phyloP scores from a whole-genome alignment of 2,113 vertebrate species.

The Ptychochromis oligacanthus region DNA sequence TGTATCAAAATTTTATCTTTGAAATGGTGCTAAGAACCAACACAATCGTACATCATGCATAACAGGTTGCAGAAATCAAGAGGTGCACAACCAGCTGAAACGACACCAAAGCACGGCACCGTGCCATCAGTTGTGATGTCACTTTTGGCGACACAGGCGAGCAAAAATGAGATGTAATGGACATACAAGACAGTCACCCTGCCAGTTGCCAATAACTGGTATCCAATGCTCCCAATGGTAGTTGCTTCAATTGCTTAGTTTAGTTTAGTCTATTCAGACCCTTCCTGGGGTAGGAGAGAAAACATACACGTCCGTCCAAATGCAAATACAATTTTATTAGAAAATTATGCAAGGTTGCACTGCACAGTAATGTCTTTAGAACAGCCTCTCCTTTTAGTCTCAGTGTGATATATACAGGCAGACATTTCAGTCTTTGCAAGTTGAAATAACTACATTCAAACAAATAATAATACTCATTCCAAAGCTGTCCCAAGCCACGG shows the following conservation, averaged over 20 bases:
- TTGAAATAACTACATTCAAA: neutral
- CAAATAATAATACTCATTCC: neutral
- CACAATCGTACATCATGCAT: too few species aligned
- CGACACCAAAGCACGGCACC: neutral
- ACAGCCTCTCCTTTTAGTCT: too few species aligned
- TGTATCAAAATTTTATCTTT: too few species aligned
- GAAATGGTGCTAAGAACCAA: too few species aligned
- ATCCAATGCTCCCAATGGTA: too few species aligned
- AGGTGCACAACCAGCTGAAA: too few species aligned
- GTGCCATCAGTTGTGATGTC: neutral
- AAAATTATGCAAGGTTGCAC: accelerated
- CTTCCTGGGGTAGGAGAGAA: neutral
- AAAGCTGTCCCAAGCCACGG: neutral
- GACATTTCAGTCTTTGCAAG: neutral
- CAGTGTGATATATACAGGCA: neutral
- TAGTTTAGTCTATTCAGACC: neutral
- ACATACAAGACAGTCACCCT: neutral
- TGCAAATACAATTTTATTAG: neutral
- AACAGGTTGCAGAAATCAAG: too few species aligned
- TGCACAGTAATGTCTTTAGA: accelerated
- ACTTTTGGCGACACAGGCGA: neutral
- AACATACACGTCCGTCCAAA: neutral
- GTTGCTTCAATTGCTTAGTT: neutral
- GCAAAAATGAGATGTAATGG: accelerated
- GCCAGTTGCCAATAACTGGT: neutral